Conservation (phyloP, 2,113 vertebrate species). For the Brachypodius melanocephalos region DNA sequence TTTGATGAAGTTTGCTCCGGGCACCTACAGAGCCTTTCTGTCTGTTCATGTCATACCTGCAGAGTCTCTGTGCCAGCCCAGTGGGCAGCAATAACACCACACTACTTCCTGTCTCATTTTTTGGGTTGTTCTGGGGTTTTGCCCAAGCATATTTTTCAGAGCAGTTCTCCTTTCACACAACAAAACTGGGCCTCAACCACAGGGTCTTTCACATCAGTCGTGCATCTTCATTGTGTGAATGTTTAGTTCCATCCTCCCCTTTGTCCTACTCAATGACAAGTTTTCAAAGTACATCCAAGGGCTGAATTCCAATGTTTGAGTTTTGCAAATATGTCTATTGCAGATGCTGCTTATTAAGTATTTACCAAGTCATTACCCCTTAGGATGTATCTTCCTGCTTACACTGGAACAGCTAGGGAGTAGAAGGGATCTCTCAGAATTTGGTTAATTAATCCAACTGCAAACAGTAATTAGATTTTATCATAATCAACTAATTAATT, state of each 20-base stretch:
- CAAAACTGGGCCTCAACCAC: background rate
- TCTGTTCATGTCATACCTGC: background rate
- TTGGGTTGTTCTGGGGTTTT: background rate
- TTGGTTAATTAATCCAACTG: conserved; percentile 58
- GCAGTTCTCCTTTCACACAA: background rate
- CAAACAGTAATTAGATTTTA: conserved; percentile 68
- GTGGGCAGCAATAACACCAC: background rate
- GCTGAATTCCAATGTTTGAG: background rate
- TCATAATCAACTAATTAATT: conserved; percentile 58
- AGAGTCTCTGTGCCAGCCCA: background rate
- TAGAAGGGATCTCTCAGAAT: conserved; percentile 24
- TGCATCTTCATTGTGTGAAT: background rate
- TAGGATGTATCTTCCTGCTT: conserved; percentile 39
- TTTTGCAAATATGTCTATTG: conserved; percentile 12
- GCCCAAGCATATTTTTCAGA: background rate
- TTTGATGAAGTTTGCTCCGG: background rate
- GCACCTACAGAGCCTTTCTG: background rate
- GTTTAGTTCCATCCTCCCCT: background rate
- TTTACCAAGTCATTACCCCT: conserved; percentile 53
- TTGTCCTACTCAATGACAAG: background rate
- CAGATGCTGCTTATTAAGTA: conserved; percentile 45
- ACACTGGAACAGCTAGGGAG: background rate
- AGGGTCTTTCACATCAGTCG: background rate
- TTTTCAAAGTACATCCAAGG: background rate
- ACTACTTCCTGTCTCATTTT: background rate